These are phyloP conservation scores for Magallana gigas DNA, from an alignment of 1,140 invertebrate species.

Conservation along the genomic window DNA sequence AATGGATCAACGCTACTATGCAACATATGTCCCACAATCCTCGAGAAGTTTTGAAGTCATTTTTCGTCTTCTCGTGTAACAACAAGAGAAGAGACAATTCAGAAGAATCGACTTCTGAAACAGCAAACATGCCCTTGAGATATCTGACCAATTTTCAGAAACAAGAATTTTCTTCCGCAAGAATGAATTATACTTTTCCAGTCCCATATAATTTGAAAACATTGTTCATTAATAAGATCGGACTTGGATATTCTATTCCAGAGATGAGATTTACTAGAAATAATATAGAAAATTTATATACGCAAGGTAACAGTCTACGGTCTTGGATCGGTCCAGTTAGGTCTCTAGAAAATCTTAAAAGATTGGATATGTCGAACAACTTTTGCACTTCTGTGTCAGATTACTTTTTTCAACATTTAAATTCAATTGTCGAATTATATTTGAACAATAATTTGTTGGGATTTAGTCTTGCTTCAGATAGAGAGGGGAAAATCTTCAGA, in stretches of 20 bases:
- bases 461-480: conserved; percentile 30
- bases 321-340: conserved; percentile 46
- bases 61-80: not conserved
- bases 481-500: conserved; percentile 43
- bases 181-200: not conserved
- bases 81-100: not conserved
- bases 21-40: not conserved
- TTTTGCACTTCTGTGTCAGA: conserved; percentile 39
- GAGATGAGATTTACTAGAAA: not conserved
- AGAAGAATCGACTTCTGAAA: not conserved
- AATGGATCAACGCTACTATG: not conserved
- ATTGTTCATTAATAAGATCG: not conserved
- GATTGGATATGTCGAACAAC: conserved; percentile 47
- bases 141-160: not conserved
- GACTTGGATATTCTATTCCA: not conserved
- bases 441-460: conserved; percentile 46
- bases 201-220: conserved; percentile 20
- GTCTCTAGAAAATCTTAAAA: not conserved
- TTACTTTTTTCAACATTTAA: conserved; percentile 18
- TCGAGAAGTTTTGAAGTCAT: not conserved
- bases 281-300: conserved; percentile 38
- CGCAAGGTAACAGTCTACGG: conserved; percentile 38
- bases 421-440: not conserved
- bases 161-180: no score
- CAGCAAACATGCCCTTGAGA: no score